Evolutionary conservation across 2,113 vertebrate genomes (phyloP).

Genomic region (Syngnathus floridae): DNA sequence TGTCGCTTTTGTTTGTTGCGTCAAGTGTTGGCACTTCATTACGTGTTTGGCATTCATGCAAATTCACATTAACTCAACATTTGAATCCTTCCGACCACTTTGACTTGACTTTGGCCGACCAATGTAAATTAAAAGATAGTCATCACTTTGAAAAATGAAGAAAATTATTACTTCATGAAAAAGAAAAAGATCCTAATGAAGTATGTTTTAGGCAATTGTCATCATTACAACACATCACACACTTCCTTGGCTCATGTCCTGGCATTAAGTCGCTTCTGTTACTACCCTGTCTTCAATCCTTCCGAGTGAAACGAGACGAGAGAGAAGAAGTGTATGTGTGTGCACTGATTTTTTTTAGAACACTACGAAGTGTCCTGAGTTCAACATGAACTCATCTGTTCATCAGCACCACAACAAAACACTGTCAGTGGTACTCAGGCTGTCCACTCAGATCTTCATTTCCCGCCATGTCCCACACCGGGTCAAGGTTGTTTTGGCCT

Average conservation of each 20-base stretch:
- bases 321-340: constrained; percentile 26
- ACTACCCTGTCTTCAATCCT: constrained; percentile 47
- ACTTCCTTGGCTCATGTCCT: constrained; percentile 9
- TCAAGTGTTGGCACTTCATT: constrained; percentile 57
- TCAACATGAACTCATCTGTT: constrained; percentile 34
- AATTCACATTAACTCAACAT: constrained; percentile 2
- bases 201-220: constrained; percentile 20
- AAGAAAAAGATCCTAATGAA: not conserved
- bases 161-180: not conserved
- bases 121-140: constrained; percentile 5
- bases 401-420: constrained; percentile 52
- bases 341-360: constrained; percentile 40
- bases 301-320: constrained; percentile 26
- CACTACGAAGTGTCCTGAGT: constrained; percentile 47
- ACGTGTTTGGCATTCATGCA: constrained; percentile 44
- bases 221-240: constrained; percentile 21
- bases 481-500: constrained; percentile 77
- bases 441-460: constrained; percentile 24
- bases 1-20: constrained; percentile 19
- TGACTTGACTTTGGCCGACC: constrained; percentile 1
- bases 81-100: not conserved
- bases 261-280: constrained; percentile 25
- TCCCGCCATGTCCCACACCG: not conserved
- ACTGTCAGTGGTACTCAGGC: constrained; percentile 29
- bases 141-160: not conserved